Evolutionary conservation across 2,888 invertebrate genomes (phyloP), one percentile per base, ranked within the genome.

Genomic region (Petrolisthes manimaculis): DNA sequence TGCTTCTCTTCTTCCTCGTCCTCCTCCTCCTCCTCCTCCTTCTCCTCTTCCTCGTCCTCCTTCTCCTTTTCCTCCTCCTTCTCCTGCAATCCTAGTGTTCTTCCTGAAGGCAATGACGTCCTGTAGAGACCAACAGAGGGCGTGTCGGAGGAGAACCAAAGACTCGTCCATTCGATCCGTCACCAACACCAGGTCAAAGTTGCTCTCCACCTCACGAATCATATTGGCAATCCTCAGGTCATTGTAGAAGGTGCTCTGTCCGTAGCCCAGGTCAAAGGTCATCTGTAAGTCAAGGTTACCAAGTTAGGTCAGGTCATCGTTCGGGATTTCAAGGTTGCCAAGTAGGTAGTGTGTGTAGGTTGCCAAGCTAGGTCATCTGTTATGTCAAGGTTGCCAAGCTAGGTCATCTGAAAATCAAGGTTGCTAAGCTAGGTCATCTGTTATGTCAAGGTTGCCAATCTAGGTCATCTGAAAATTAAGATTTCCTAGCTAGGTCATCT

Each of bases 251-350:
- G 74, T 24, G 71, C 74, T 55, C 14, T 71, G 14, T 3, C 21
- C 74, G 37, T 83, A 69, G 12, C 83, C 83, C 8, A 83, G 83
- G 69, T 83, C 83, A 54, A 83, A 83, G 69, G 83, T 83, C 83
- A 83, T 83, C 83, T 83, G 83, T 8, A 56, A 12, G n/a, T 18
- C 6, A 21, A n/a, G 37, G 37, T 37, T 37, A 2, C 37, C 37
- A 37, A 37, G 37, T 37, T 37, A 37, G 37, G 37, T n/a, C n/a
- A n/a, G n/a, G n/a, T 37, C 37, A 37, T 37, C 37, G 2, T 37
- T 37, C n/a, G n/a, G n/a, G n/a, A n/a, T n/a, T n/a, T n/a, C n/a
- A n/a, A n/a, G n/a, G n/a, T n/a, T n/a, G n/a, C n/a, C n/a, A n/a
- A n/a, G n/a, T n/a, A n/a, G n/a, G n/a, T n/a, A n/a, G n/a, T n/a